These are phyloP conservation scores for Anthoscopus minutus DNA, from an alignment of 2,113 vertebrate genomes.

Conservation along the genomic window DNA sequence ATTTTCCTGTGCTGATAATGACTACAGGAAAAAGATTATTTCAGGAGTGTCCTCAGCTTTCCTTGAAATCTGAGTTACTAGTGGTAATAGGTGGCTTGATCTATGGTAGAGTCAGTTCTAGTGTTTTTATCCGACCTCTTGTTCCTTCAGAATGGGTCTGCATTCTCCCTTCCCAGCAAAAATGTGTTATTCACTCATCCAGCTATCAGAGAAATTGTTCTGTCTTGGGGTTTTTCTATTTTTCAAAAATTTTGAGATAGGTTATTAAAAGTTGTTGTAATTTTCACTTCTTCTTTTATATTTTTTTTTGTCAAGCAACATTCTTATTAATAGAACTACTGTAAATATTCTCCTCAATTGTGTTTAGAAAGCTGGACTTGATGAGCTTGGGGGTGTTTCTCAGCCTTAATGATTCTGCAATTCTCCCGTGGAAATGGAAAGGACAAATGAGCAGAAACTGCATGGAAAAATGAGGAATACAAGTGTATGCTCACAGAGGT, in stretches of 20 bases:
- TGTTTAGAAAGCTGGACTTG: neutral
- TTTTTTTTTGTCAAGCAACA: no score
- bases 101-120: neutral
- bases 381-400: neutral
- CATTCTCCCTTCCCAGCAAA: neutral
- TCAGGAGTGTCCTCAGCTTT: neutral
- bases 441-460: neutral
- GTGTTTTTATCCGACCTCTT: neutral
- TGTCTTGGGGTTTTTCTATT: fast-evolving
- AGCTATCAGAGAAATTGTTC: neutral
- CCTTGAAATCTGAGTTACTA: neutral
- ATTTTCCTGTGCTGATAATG: neutral
- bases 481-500: neutral
- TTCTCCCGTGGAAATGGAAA: neutral
- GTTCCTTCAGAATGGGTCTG: neutral
- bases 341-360: neutral
- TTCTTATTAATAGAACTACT: neutral
- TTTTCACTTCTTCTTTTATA: no score
- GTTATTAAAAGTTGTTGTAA: neutral
- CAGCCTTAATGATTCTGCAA: neutral
- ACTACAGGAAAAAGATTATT: neutral
- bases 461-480: neutral
- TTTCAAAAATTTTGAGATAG: neutral
- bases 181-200: neutral
- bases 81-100: neutral